Percentiles rank a stretch among this genome's conserved stretches.
phyloP scores from a whole-genome alignment of 2,113 vertebrate species.

The Oceanodroma tethys region DNA sequence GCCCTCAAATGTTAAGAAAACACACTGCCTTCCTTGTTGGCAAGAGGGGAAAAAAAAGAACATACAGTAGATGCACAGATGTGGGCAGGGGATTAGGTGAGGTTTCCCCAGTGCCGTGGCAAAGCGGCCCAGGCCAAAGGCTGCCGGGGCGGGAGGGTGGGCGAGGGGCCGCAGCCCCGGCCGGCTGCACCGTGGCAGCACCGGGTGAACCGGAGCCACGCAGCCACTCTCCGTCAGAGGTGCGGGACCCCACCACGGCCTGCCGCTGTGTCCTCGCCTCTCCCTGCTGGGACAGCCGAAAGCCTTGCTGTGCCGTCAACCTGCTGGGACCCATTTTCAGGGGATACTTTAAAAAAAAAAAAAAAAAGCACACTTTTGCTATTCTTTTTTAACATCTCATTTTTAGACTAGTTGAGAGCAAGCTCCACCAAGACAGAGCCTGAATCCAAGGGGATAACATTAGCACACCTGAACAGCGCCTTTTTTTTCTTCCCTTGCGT shows the following conservation, averaged over 20 bases:
- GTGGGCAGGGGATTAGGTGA: background rate
- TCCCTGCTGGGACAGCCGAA: rapidly evolving
- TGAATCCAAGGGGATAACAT: background rate
- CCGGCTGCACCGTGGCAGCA: background rate
- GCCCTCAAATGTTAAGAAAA: conserved; percentile 56
- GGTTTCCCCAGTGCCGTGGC: rapidly evolving
- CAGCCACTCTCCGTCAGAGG: rapidly evolving
- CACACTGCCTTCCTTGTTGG: background rate
- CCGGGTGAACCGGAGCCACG: rapidly evolving
- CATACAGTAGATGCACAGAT: background rate
- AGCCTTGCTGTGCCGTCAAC: rapidly evolving
- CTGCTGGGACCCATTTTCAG: background rate
- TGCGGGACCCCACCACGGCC: rapidly evolving
- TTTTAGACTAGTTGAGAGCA: background rate
- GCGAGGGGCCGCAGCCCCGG: background rate
- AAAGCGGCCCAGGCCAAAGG: background rate
- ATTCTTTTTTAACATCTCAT: background rate
- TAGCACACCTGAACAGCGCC: background rate
- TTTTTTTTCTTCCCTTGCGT: background rate
- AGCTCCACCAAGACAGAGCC: background rate
- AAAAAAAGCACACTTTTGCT: rapidly evolving
- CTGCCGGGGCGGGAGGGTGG: background rate
- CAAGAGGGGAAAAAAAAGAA: background rate
- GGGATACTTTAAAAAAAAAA: background rate
- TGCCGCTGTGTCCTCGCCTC: rapidly evolving